Percentiles rank a stretch among this genome's conserved stretches.
Conservation (phyloP, 2,888 invertebrate genomes). For the Hesperia comma region DNA sequence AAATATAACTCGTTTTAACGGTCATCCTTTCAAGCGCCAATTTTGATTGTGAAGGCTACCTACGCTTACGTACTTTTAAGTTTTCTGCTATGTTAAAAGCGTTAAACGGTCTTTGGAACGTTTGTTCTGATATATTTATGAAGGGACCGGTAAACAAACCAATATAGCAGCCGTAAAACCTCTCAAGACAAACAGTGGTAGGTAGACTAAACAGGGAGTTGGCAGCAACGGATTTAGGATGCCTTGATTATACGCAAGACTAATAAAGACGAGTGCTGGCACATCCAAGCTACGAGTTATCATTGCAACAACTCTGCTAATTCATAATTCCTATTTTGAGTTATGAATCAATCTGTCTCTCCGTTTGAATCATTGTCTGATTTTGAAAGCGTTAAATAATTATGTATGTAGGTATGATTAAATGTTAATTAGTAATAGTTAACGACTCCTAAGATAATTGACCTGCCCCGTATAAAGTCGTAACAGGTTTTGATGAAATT, state of each 20-base stretch:
- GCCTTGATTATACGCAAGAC: slow-evolving; percentile 50
- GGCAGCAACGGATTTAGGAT: slow-evolving; percentile 56
- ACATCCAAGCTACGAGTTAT: slow-evolving; percentile 4
- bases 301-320: slow-evolving; percentile 5
- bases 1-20: slow-evolving; percentile 68
- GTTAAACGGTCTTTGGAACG: slow-evolving; percentile 10
- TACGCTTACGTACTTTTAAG: not conserved
- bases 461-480: too few relatives aligned
- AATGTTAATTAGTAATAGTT: slow-evolving; percentile 3
- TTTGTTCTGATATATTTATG: slow-evolving; percentile 51
- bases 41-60: slow-evolving; percentile 3
- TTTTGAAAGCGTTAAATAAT: slow-evolving; percentile 12
- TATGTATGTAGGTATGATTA: too few relatives aligned
- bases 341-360: slow-evolving; percentile 26
- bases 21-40: slow-evolving; percentile 45
- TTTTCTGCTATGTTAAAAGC: slow-evolving; percentile 3
- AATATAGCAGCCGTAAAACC: slow-evolving; percentile 56
- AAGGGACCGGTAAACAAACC: slow-evolving; percentile 62
- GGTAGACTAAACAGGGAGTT: slow-evolving; percentile 70
- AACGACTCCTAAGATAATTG: too few relatives aligned
- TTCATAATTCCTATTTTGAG: slow-evolving; percentile 16
- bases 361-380: slow-evolving; percentile 15
- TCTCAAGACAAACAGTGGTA: slow-evolving; percentile 60
- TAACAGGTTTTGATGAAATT: too few relatives aligned
- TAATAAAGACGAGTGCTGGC: slow-evolving; percentile 19